Percentiles rank a stretch among this genome's conserved stretches.
Conservation (phyloP, 2,113 vertebrate species). For the Epinephelus lanceolatus region DNA sequence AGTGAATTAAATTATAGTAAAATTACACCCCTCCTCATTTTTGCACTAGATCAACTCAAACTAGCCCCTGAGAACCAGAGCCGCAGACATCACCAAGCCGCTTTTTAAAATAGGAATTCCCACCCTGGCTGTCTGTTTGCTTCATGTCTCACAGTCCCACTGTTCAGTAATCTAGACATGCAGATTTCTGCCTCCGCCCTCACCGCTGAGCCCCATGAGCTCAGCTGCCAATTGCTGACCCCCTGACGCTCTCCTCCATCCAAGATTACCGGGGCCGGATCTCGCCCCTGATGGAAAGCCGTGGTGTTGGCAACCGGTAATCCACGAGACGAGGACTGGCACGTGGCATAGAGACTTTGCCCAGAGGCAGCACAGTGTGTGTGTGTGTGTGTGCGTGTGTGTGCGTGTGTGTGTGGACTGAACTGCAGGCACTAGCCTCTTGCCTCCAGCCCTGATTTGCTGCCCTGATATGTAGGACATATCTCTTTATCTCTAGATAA, state of each 20-base stretch:
- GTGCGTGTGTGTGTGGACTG: constrained; percentile 28
- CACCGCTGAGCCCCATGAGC: constrained; percentile 12
- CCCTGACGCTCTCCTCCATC: constrained; percentile 28
- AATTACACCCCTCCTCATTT: constrained; percentile 6
- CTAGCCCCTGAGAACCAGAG: neutral
- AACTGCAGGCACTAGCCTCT: constrained; percentile 45
- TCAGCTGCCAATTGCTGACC: constrained; percentile 61
- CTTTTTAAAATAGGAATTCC: constrained; percentile 38
- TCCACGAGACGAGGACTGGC: constrained; percentile 70
- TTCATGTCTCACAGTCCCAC: constrained; percentile 25
- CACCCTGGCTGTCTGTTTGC: constrained; percentile 17
- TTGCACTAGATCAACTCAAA: constrained; percentile 7
- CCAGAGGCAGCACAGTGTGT: constrained; percentile 44
- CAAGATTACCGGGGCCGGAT: constrained; percentile 64
- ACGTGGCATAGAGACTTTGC: constrained; percentile 72
- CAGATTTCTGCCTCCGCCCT: constrained; percentile 23
- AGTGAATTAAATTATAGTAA: constrained; percentile 6
- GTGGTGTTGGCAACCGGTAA: constrained; percentile 61
- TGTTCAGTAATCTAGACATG: constrained; percentile 58
- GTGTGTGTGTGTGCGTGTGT: constrained; percentile 41
- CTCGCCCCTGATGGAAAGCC: constrained; percentile 57
- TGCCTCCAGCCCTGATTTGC: constrained; percentile 30
- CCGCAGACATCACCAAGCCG: neutral
- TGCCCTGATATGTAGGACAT: constrained; percentile 63
- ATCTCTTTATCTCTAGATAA: constrained; percentile 53